Conservation (phyloP, 2,888 invertebrate genomes). For the Ectobius pallidus region DNA sequence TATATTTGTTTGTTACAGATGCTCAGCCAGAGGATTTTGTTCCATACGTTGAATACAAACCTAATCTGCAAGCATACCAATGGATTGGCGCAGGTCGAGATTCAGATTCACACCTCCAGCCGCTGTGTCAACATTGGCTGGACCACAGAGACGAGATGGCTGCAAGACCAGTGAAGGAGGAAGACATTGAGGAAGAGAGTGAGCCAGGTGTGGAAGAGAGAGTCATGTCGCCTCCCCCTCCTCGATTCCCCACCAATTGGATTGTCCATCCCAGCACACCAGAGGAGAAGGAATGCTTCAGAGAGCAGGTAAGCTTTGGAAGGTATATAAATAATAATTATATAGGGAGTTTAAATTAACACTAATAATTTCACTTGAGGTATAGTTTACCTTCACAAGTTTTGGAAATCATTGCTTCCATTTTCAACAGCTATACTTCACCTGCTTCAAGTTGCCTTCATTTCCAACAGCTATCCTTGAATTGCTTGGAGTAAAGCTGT, state of each 20-base stretch:
- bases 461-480: too few species aligned
- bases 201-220: conserved; percentile 48
- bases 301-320: conserved; percentile 54
- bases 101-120: conserved; percentile 76
- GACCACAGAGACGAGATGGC: conserved; percentile 62
- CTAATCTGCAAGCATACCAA: conserved; percentile 71
- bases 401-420: too few species aligned
- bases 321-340: too few species aligned
- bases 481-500: too few species aligned
- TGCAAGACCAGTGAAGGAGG: conserved; percentile 43
- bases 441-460: too few species aligned
- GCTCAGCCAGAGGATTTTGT: conserved; percentile 83
- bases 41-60: conserved; percentile 85
- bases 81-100: conserved; percentile 96
- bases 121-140: conserved; percentile 82
- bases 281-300: conserved; percentile 78
- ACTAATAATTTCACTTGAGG: too few species aligned
- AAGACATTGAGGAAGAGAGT: conserved; percentile 45
- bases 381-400: too few species aligned
- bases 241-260: conserved; percentile 79
- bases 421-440: too few species aligned
- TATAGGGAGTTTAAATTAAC: too few species aligned
- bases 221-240: conserved; percentile 55
- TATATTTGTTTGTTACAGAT: too few species aligned
- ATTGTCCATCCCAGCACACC: conserved; percentile 78